Percentiles rank a stretch among this genome's conserved stretches.
phyloP scores from a whole-genome alignment of 2,888 invertebrate genomes.

The Yponomeuta malinellus region DNA sequence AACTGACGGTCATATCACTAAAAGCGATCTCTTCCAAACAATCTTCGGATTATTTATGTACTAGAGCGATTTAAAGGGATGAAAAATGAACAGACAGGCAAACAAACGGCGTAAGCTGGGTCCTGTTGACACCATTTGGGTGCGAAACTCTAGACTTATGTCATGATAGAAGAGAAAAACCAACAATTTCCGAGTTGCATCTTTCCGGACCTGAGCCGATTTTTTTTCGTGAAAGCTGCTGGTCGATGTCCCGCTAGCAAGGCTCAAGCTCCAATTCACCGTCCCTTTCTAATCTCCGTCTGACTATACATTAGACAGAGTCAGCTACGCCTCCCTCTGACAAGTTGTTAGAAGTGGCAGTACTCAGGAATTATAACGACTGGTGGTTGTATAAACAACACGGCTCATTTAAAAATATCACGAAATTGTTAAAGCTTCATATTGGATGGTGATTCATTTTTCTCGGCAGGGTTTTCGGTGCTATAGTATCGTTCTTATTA shows the following conservation, averaged over 20 bases:
- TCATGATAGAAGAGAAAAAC: neutral
- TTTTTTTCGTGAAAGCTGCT: conserved; percentile 72
- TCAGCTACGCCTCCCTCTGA: conserved; percentile 33
- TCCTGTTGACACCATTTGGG: too few species aligned
- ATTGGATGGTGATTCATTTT: conserved; percentile 27
- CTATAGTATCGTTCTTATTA: conserved; percentile 40
- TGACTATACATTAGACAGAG: conserved; percentile 42
- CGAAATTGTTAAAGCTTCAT: conserved; percentile 5
- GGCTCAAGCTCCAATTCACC: conserved; percentile 44
- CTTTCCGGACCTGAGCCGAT: conserved; percentile 35
- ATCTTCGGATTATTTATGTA: too few species aligned
- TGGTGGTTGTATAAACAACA: conserved; percentile 49
- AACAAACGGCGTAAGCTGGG: too few species aligned
- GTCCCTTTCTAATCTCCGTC: conserved; percentile 40
- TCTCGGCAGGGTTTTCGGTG: conserved; percentile 37
- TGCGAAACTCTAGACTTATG: neutral
- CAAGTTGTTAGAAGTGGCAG: conserved; percentile 61
- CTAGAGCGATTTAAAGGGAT: too few species aligned
- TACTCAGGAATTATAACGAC: conserved; percentile 58
- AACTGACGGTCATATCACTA: too few species aligned
- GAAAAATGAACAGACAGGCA: too few species aligned
- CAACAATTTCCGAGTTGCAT: conserved; percentile 27
- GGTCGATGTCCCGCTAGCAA: conserved; percentile 74
- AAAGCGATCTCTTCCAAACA: too few species aligned
- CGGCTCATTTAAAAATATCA: conserved; percentile 41